Evolutionary conservation across 2,797 vertebrate genomes (phyloP), one percentile per base, ranked within the genome.

Genomic region (Nyctalus aviator): DNA sequence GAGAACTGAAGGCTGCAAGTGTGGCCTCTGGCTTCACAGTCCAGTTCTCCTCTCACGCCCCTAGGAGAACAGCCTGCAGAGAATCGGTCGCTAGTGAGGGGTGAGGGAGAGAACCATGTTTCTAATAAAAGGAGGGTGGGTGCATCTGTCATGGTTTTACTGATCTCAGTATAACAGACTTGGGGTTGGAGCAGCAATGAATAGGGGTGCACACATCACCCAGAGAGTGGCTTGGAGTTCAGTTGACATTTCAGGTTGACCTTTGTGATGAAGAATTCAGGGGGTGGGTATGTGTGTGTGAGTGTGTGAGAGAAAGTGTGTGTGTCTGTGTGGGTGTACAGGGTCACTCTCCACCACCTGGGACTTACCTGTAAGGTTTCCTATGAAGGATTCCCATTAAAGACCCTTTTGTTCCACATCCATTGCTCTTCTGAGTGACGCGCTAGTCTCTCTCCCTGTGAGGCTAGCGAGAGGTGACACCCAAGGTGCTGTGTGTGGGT

Each of bases 381-480:
- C 37, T 66, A 0, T 18, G 44, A 50, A 44, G 59, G 53, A 71
- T 62, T 84, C 66, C 50, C 37, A 3, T 9, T 13, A 8, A 59
- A 35, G 6, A 13, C 25, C 27, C 2, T 9, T 18, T 32, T 6
- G 30, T 32, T 37, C 1, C 0, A 30, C 20, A 15, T 14, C 50
- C 4, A 3, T 66, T 13, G 35, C 73, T 84, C 0, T 32, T 64
- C 66, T 7, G 23, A 64, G 1, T 14, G 86, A 66, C 3, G 6
- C 8, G 0, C 2, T 2, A 68, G 12, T 23, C 12, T n/a, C 5
- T 53, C 5, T 71, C 55, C 30, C 15, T 0, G 0, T 6, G n/a
- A 57, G 59, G 9, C 12, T n/a, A n/a, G 78, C 41, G n/a, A 27
- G n/a, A 59, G 8, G 35, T 17, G 73, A 35, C 3, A 17, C 5